Evolutionary conservation across 1,140 invertebrate genomes (phyloP), one percentile per base, ranked within the genome.

Genomic region (Drepana arcuata): DNA sequence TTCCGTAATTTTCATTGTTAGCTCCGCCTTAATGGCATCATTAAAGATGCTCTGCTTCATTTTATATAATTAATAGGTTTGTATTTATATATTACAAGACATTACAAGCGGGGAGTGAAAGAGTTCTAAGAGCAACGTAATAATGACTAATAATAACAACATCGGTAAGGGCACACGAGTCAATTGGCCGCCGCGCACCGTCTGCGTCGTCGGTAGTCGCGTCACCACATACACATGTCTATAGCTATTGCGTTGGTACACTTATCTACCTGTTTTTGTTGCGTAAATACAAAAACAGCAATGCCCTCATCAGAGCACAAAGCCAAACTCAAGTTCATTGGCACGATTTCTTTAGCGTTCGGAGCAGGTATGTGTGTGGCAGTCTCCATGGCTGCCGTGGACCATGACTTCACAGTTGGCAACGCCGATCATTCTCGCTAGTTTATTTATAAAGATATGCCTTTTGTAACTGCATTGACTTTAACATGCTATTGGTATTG

Each of bases 241-340:
- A 25, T 37, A 43, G 9, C 18, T 23, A 37, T 11, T 36, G 26
- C 34, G 14, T 27, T 16, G 14, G 21, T 31, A 5, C 2, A 10
- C 14, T 18, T 13, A 15, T 34, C 33, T 16, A 18, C 30, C 30
- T 50, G 39, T 61, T 57, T 66, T 61, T 53, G 42, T 59, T 62
- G 56, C 51, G 62, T 67, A 61, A 63, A 9, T 21, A 48, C 45
- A 54, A 45, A 56, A 55, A 41, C 46, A 47, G 40, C 44, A 49
- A 44, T 50, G 51, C 51, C 47, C 46, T 59, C 60, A 54, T 48
- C 36, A 30, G 18, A 26, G 33, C 39, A 47, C 50, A 50, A 48
- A 64, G 52, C 54, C 54, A 60, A 60, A 58, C 49, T 36, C 36
- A 58, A 71, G 67, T 73, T 73, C 70, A 69, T 70, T 73, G 67